A percentile compares a stretch with the other conserved stretches of the same genome.
phyloP scores from a whole-genome alignment of 2,797 vertebrate species.

The Pelochelys cantorii region DNA sequence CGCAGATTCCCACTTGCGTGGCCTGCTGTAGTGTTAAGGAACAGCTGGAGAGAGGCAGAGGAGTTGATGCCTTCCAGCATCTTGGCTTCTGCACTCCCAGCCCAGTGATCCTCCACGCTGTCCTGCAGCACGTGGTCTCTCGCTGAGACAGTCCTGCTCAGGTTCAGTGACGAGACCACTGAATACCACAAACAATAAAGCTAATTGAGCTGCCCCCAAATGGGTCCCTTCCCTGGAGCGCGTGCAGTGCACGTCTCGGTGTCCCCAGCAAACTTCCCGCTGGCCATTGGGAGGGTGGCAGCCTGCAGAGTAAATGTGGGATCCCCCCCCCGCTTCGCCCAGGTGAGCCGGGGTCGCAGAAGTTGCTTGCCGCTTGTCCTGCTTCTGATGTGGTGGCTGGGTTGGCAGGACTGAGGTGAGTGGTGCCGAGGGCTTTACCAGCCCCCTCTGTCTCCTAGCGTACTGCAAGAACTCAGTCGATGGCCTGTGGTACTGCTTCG shows the following conservation, averaged over 20 bases:
- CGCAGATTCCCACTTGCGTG: background rate
- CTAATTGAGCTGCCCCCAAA: background rate
- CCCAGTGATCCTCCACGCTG: background rate
- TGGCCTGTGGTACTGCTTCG: conserved; percentile 99
- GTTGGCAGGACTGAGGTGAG: background rate
- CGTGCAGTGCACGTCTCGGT: background rate
- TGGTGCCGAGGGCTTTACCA: background rate
- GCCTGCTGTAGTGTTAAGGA: background rate
- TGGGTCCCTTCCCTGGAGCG: background rate
- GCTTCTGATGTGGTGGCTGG: background rate
- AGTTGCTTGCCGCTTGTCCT: background rate
- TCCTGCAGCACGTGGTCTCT: background rate
- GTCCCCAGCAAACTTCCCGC: background rate
- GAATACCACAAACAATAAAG: background rate
- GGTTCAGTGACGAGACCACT: background rate
- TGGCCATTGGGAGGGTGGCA: background rate
- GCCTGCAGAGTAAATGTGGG: background rate
- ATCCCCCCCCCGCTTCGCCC: background rate
- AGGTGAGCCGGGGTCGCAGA: fast-evolving
- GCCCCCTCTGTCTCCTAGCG: conserved; percentile 78
- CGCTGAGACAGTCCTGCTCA: background rate
- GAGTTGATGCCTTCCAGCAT: background rate
- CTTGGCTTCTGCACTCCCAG: background rate
- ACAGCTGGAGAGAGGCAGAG: background rate
- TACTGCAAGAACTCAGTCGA: conserved; percentile 98